These are phyloP conservation scores for Cosmopolites sordidus DNA, from an alignment of 2,888 invertebrate species.

Conservation along the genomic window DNA sequence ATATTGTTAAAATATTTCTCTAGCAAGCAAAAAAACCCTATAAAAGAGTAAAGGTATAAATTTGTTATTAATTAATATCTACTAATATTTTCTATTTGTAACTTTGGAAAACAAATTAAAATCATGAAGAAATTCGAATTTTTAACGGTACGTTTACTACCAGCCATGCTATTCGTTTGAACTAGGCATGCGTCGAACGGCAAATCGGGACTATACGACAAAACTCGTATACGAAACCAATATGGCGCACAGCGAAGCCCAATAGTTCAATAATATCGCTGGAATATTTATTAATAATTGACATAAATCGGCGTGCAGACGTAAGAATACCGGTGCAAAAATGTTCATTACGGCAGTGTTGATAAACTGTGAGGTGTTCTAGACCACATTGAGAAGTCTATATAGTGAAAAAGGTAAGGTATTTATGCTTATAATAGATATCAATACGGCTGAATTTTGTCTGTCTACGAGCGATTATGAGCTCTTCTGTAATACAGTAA, in stretches of 20 bases:
- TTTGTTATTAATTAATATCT: no score
- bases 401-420: conserved; percentile 40
- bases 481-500: conserved; percentile 45
- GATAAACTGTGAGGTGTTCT: conserved; percentile 15
- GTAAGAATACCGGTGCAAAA: conserved; percentile 1
- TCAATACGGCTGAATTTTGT: conserved; percentile 49
- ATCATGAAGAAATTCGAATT: background rate
- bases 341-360: background rate
- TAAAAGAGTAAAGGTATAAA: no score
- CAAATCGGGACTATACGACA: conserved; percentile 6
- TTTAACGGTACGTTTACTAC: background rate
- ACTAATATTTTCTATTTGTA: no score
- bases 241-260: conserved; percentile 33
- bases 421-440: conserved; percentile 42
- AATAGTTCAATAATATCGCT: conserved; percentile 29
- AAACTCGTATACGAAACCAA: conserved; percentile 24
- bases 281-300: conserved; percentile 13
- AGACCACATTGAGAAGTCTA: conserved; percentile 18
- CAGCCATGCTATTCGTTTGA: no score
- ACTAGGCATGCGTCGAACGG: background rate
- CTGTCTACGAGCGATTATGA: conserved; percentile 46
- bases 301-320: conserved; percentile 7
- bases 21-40: no score
- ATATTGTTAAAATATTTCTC: background rate
- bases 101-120: no score